A percentile compares a stretch with the other conserved stretches of the same genome.
These are phyloP conservation scores for Picathartes gymnocephalus DNA, from an alignment of 2,113 vertebrate species.

Conservation along the genomic window DNA sequence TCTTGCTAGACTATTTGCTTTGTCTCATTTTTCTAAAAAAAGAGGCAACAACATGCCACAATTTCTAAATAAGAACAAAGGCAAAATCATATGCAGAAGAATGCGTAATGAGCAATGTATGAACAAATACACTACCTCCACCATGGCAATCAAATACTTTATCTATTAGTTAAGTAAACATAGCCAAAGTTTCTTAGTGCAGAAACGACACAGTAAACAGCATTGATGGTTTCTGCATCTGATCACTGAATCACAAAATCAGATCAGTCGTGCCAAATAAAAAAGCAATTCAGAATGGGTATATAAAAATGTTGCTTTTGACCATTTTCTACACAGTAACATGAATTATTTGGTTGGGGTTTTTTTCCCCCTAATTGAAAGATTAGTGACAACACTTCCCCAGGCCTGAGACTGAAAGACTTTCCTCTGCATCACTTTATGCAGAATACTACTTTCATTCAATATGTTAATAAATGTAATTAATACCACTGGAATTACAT, in stretches of 20 bases:
- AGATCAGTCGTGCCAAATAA: neutral
- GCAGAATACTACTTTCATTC: neutral
- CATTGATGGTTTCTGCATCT: neutral
- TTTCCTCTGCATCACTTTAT: neutral
- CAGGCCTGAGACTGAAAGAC: neutral
- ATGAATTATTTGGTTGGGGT: neutral
- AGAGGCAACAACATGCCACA: neutral
- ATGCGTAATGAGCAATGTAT: neutral
- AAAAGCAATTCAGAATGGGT: neutral
- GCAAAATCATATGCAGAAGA: neutral
- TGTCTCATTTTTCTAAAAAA: neutral
- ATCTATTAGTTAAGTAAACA: neutral
- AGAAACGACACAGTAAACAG: neutral
- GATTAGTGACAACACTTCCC: neutral
- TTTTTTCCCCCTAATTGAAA: accelerated
- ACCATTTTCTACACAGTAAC: neutral
- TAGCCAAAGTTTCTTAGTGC: neutral
- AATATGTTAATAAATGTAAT: neutral
- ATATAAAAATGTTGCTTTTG: neutral
- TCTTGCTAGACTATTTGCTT: neutral
- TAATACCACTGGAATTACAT: neutral
- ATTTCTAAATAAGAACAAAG: neutral
- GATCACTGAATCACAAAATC: neutral
- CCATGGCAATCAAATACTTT: neutral
- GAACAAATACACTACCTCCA: neutral